A percentile compares a stretch with the other conserved stretches of the same genome.
Conservation (phyloP, 2,888 invertebrate genomes). For the Eugnorisma glareosa region DNA sequence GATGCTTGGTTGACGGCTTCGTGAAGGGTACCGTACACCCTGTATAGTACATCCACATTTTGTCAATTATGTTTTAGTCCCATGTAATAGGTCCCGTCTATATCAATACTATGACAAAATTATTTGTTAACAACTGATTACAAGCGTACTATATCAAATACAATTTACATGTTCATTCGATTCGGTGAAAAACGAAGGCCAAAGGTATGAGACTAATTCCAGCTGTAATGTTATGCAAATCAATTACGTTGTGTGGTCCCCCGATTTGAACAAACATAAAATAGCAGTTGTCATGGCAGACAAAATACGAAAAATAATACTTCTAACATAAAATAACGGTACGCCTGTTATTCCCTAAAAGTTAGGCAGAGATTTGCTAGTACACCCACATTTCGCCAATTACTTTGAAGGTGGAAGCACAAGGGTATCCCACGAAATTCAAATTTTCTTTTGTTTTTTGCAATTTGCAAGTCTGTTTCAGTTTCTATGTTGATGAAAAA, state of each 20-base stretch:
- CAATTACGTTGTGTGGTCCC: slow-evolving; percentile 18
- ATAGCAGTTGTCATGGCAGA: background rate
- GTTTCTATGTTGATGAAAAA: too few species aligned
- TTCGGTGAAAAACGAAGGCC: slow-evolving; percentile 49
- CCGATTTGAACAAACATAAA: slow-evolving; percentile 13
- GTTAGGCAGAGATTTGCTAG: background rate
- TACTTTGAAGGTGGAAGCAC: too few species aligned
- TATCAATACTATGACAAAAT: background rate
- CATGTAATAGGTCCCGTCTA: background rate
- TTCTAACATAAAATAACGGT: background rate
- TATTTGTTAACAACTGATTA: slow-evolving; percentile 12
- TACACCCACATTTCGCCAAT: background rate
- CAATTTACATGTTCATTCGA: slow-evolving; percentile 48
- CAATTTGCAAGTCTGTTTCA: too few species aligned
- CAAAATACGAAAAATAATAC: background rate
- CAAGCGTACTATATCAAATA: slow-evolving; percentile 21
- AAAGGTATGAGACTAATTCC: slow-evolving; percentile 17
- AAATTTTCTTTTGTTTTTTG: too few species aligned
- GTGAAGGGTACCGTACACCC: too few species aligned
- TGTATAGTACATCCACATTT: too few species aligned
- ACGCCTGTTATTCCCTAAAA: background rate
- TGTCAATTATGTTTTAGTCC: too few species aligned
- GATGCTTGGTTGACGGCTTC: too few species aligned
- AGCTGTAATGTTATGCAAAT: slow-evolving; percentile 33
- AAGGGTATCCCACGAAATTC: too few species aligned